Conservation (phyloP, 2,888 invertebrate genomes). For the Hydriomena furcata region DNA sequence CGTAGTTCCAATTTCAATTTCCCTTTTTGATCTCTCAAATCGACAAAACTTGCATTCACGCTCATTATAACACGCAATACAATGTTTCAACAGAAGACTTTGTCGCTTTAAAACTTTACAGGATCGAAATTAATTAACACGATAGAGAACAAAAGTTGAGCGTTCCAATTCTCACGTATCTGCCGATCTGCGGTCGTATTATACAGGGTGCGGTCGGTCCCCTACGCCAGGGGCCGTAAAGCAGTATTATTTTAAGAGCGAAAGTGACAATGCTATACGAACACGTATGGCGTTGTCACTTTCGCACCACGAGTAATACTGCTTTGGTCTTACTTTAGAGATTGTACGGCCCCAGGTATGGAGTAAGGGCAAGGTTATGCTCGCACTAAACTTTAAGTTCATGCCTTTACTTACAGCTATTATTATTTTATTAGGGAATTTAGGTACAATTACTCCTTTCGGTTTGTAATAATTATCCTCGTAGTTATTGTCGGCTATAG, state of each 20-base stretch:
- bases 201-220: conserved; percentile 49
- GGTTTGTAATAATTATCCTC: too few relatives aligned
- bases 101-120: conserved; percentile 45
- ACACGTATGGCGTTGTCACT: too few relatives aligned
- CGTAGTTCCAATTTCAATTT: conserved; percentile 3
- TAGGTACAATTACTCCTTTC: too few relatives aligned
- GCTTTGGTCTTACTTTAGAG: too few relatives aligned
- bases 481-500: too few relatives aligned
- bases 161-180: conserved; percentile 68
- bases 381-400: too few relatives aligned
- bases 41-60: conserved; percentile 17
- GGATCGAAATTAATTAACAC: conserved; percentile 61
- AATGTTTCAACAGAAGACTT: conserved; percentile 26
- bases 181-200: conserved; percentile 69
- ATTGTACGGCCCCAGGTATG: too few relatives aligned
- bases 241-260: too few relatives aligned
- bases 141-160: conserved; percentile 49
- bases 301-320: too few relatives aligned
- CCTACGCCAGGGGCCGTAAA: conserved; percentile 40
- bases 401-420: too few relatives aligned
- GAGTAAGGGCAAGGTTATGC: conserved; percentile 19
- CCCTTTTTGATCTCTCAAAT: conserved; percentile 7
- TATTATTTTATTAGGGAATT: too few relatives aligned
- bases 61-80: conserved; percentile 25
- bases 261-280: too few relatives aligned